Percentiles rank a stretch among this genome's conserved stretches.
These are phyloP conservation scores for Drosophila mayri DNA, from an alignment of 1,140 invertebrate species.

Conservation along the genomic window DNA sequence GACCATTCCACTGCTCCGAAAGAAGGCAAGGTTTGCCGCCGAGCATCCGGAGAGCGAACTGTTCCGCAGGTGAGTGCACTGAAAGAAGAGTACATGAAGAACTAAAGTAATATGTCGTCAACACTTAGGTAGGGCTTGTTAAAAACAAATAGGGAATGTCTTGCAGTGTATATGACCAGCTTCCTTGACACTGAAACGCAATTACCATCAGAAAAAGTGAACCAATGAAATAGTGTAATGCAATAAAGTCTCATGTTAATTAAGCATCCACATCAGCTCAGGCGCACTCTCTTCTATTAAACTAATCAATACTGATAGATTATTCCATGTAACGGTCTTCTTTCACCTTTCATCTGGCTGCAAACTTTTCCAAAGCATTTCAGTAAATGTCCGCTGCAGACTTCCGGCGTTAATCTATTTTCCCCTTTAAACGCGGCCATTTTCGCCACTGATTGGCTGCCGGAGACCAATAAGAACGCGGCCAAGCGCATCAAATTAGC, in stretches of 20 bases:
- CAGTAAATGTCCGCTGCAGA: background rate
- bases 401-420: background rate
- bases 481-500: conserved; percentile 52
- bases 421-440: background rate
- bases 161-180: background rate
- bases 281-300: background rate
- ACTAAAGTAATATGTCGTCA: background rate
- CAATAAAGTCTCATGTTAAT: conserved; percentile 11
- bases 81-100: background rate
- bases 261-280: background rate
- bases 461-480: conserved; percentile 40
- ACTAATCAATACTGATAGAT: conserved; percentile 8
- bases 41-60: conserved; percentile 87
- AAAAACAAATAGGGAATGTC: background rate
- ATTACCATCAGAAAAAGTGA: background rate
- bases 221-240: background rate
- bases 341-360: background rate
- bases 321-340: conserved; percentile 1
- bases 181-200: conserved; percentile 1
- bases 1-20: conserved; percentile 93
- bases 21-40: conserved; percentile 89
- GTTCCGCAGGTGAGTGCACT: conserved; percentile 85
- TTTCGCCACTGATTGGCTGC: conserved; percentile 14
- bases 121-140: background rate
- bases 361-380: background rate